phyloP scores from a whole-genome alignment of 1,140 invertebrate genomes.

The Micrasema longulum region DNA sequence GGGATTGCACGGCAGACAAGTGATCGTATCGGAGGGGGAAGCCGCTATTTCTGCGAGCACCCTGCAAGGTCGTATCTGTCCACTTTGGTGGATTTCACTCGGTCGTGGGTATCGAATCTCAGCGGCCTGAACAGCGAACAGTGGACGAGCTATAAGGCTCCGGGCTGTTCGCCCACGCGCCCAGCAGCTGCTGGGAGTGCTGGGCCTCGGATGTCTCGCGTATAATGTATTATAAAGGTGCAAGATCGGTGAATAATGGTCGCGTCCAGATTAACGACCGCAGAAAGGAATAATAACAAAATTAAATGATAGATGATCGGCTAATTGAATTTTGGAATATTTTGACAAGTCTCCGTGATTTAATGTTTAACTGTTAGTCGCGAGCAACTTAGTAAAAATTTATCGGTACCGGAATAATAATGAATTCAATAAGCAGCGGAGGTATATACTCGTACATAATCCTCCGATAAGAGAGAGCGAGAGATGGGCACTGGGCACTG shows the following conservation, averaged over 20 bases:
- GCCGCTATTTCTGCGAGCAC: neutral
- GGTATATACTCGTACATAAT: no score
- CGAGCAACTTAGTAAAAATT: neutral
- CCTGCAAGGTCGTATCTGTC: constrained; percentile 18
- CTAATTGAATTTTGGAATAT: constrained; percentile 13
- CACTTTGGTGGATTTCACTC: neutral
- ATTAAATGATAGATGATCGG: constrained; percentile 4
- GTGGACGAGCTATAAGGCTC: neutral
- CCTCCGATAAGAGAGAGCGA: neutral
- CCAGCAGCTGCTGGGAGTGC: neutral
- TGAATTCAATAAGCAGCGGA: neutral
- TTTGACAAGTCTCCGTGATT: constrained; percentile 16
- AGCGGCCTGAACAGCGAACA: neutral
- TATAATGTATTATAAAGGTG: constrained; percentile 1
- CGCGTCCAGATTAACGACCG: constrained; percentile 8
- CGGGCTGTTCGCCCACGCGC: constrained; percentile 16
- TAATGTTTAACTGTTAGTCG: constrained; percentile 16
- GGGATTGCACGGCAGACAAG: no score
- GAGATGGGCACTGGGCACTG: neutral
- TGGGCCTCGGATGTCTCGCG: constrained; percentile 14
- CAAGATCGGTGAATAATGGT: constrained; percentile 26
- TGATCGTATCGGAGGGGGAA: constrained; percentile 12
- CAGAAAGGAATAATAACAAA: neutral
- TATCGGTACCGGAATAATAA: neutral
- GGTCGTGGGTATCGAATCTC: constrained; percentile 8